Conservation (phyloP, 2,113 vertebrate genomes). For the Hymenochirus boettgeri region DNA sequence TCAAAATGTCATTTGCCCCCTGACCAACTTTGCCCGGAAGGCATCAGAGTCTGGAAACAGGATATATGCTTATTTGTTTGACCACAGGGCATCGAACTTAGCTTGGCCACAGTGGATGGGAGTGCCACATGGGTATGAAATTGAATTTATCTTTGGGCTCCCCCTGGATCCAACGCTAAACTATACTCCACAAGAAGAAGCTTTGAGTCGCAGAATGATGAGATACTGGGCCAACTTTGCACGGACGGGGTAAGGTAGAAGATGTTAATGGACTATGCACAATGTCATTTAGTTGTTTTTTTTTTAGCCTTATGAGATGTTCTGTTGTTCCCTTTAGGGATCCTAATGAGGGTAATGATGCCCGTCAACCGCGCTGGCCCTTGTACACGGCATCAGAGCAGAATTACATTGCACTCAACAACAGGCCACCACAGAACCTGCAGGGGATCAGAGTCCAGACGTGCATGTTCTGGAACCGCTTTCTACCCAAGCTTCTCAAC, state of each 20-base stretch:
- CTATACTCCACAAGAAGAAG: slow-evolving; percentile 79
- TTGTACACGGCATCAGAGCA: slow-evolving; percentile 68
- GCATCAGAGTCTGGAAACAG: slow-evolving; percentile 67
- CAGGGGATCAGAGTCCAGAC: slow-evolving; percentile 77
- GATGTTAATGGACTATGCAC: not conserved
- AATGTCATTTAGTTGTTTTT: not conserved
- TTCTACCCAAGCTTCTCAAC: slow-evolving; percentile 84
- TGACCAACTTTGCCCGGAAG: slow-evolving; percentile 71
- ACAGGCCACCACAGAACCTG: slow-evolving; percentile 65
- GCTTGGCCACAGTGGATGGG: slow-evolving; percentile 92
- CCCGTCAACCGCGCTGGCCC: slow-evolving; percentile 67
- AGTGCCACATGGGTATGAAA: slow-evolving; percentile 90
- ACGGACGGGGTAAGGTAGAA: slow-evolving; percentile 63
- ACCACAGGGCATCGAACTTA: slow-evolving; percentile 84
- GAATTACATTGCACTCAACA: slow-evolving; percentile 73
- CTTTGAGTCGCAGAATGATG: slow-evolving; percentile 81
- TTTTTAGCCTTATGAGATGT: not conserved
- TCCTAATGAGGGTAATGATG: slow-evolving; percentile 66
- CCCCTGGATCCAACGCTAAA: slow-evolving; percentile 77
- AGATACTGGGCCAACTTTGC: slow-evolving; percentile 91
- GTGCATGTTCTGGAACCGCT: slow-evolving; percentile 88
- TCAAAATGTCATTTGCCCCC: slow-evolving; percentile 86
- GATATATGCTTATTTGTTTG: slow-evolving; percentile 79
- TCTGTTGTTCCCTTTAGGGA: slow-evolving; percentile 55
- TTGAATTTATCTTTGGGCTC: slow-evolving; percentile 88